phyloP scores from a whole-genome alignment of 2,888 invertebrate species.

The Geotrupes spiniger region DNA sequence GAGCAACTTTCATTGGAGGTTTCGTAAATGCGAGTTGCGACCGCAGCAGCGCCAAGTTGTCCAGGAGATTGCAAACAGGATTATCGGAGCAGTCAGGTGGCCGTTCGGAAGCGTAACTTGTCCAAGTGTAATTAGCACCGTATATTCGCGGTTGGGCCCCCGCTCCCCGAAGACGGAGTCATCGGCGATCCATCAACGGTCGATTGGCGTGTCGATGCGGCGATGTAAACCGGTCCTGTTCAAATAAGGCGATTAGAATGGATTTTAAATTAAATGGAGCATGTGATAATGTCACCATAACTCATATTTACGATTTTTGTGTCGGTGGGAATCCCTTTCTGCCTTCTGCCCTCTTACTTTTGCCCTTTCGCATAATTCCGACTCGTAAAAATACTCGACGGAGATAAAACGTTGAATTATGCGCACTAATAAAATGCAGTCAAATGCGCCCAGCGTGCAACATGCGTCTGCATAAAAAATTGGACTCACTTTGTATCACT shows the following conservation, averaged over 20 bases:
- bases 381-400: slow-evolving; percentile 30
- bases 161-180: neutral
- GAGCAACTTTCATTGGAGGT: slow-evolving; percentile 31
- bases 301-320: slow-evolving; percentile 49
- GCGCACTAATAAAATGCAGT: slow-evolving; percentile 22
- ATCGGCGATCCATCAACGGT: neutral
- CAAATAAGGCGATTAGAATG: slow-evolving; percentile 47
- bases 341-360: slow-evolving; percentile 24
- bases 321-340: slow-evolving; percentile 24
- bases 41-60: slow-evolving; percentile 28
- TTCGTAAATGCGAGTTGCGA: slow-evolving; percentile 26
- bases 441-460: slow-evolving; percentile 11
- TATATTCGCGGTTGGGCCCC: neutral
- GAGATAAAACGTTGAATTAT: slow-evolving; percentile 26
- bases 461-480: neutral
- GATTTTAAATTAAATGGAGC: slow-evolving; percentile 50
- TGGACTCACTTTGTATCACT: neutral
- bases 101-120: slow-evolving; percentile 18
- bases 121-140: slow-evolving; percentile 18
- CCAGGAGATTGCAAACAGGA: slow-evolving; percentile 33
- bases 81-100: slow-evolving; percentile 25
- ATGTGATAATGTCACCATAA: slow-evolving; percentile 50
- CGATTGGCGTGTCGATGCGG: slow-evolving; percentile 19
- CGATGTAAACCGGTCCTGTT: slow-evolving; percentile 26
- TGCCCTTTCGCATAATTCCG: slow-evolving; percentile 24